Conservation (phyloP, 2,797 vertebrate species). For the Dendrocincla tyrannina region DNA sequence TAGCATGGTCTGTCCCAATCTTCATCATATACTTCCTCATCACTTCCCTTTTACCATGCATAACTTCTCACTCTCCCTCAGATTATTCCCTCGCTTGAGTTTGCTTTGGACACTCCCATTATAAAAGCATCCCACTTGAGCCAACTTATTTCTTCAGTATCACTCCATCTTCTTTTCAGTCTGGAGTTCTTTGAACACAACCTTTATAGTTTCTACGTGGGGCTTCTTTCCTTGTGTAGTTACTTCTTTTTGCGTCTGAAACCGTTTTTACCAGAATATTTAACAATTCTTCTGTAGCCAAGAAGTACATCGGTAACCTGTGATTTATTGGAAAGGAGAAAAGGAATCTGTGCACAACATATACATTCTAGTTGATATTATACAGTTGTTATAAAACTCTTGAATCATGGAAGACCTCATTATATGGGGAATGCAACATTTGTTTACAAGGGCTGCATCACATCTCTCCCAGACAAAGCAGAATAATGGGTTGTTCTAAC, state of each 20-base stretch:
- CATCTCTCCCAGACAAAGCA: not conserved
- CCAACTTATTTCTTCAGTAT: not conserved
- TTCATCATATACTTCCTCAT: not conserved
- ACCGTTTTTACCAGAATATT: not conserved
- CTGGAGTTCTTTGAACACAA: not conserved
- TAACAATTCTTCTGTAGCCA: not conserved
- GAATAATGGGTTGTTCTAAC: not conserved
- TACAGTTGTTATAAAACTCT: not conserved
- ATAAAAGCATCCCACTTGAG: not conserved
- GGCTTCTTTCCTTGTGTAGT: not conserved
- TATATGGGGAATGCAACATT: not conserved
- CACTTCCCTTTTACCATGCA: not conserved
- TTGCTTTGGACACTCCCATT: not conserved
- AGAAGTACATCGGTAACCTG: not conserved
- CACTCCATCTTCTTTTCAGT: not conserved
- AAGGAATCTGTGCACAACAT: not conserved
- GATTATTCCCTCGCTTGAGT: not conserved
- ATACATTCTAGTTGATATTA: not conserved
- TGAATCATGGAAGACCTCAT: not conserved
- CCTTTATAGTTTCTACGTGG: not conserved
- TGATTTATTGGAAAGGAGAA: not conserved
- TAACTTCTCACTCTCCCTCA: not conserved
- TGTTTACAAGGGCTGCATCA: constrained; percentile 26
- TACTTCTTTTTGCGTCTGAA: not conserved
- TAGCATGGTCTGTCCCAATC: not conserved